Percentiles rank a stretch among this genome's conserved stretches.
These are phyloP conservation scores for Hippoglossus hippoglossus DNA, from an alignment of 2,797 vertebrate species.

Conservation along the genomic window DNA sequence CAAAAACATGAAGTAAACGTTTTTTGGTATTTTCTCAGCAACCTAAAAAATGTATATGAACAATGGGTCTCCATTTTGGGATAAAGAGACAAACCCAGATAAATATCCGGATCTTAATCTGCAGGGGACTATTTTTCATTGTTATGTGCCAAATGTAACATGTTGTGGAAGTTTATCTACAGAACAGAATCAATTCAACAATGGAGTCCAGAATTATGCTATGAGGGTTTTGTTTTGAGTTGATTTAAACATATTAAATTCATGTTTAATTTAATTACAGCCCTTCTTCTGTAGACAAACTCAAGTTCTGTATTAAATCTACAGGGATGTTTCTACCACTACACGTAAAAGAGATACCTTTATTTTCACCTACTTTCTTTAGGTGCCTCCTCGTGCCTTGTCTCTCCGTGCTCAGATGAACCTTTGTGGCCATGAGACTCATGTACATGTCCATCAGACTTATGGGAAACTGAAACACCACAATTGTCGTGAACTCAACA, in stretches of 20 bases:
- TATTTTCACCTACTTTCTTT: neutral
- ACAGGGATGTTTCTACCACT: neutral
- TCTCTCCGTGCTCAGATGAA: neutral
- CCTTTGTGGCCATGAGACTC: slow-evolving; percentile 21
- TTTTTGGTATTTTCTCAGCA: no score
- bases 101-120: neutral
- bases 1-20: no score
- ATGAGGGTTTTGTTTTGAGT: no score
- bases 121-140: neutral
- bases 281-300: neutral
- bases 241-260: neutral
- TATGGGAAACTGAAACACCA: slow-evolving; percentile 27
- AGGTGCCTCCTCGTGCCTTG: neutral
- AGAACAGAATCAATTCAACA: neutral
- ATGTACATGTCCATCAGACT: slow-evolving; percentile 21
- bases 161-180: neutral
- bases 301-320: neutral
- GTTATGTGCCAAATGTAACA: neutral
- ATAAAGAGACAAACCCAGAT: neutral
- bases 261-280: neutral
- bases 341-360: neutral
- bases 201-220: no score
- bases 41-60: no score
- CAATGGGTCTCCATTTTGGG: neutral
- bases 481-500: neutral